A percentile compares a stretch with the other conserved stretches of the same genome.
Conservation (phyloP, 2,797 vertebrate species). For the Rhodeus uyekii region DNA sequence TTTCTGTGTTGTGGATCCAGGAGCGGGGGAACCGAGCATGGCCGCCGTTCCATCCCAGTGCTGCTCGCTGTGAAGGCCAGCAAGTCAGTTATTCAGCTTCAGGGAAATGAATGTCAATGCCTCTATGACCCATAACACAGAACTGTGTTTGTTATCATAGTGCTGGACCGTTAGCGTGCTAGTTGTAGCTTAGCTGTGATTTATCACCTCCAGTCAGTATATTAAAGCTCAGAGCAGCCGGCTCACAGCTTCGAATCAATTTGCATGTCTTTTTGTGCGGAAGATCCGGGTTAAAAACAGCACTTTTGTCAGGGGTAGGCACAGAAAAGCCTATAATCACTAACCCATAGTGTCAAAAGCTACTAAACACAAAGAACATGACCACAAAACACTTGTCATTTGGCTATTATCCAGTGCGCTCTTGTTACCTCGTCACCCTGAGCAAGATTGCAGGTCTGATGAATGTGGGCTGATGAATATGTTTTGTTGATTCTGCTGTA, state of each 20-base stretch:
- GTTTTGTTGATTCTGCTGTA: constrained; percentile 38
- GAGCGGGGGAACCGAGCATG: constrained; percentile 39
- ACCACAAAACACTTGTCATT: constrained; percentile 42
- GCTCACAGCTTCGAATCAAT: constrained; percentile 30
- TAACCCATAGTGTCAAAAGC: constrained; percentile 32
- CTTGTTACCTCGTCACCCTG: constrained; percentile 37
- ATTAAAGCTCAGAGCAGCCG: constrained; percentile 28
- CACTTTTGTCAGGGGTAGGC: constrained; percentile 18
- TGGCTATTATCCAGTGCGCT: constrained; percentile 32
- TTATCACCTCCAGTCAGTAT: constrained; percentile 48
- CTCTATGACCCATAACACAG: constrained; percentile 46
- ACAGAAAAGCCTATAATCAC: constrained; percentile 30
- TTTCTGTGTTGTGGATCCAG: constrained; percentile 35
- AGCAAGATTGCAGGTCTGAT: constrained; percentile 37
- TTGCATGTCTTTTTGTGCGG: constrained; percentile 35
- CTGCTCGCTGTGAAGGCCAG: constrained; percentile 33
- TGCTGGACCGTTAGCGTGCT: constrained; percentile 47
- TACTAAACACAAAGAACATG: constrained; percentile 31
- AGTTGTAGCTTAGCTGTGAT: constrained; percentile 49
- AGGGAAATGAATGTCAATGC: constrained; percentile 48
- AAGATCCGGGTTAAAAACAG: constrained; percentile 23
- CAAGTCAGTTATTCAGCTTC: constrained; percentile 40
- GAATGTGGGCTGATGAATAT: constrained; percentile 41
- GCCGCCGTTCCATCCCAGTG: constrained; percentile 32
- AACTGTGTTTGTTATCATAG: constrained; percentile 43